Evolutionary conservation across 2,797 vertebrate genomes (phyloP).

Genomic region (Xerus rutilus): DNA sequence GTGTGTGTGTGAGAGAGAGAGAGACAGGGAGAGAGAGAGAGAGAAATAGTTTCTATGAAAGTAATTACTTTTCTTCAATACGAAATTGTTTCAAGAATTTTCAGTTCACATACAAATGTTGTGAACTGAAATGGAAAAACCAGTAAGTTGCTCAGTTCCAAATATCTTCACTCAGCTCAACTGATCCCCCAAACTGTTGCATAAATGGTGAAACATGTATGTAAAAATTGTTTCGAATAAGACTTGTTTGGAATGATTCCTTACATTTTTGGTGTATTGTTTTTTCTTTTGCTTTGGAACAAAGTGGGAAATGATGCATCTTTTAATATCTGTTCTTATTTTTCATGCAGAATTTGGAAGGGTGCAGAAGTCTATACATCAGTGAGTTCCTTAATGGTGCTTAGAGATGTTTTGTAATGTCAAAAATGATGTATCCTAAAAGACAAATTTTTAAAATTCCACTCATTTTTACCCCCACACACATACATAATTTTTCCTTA

Average conservation of each 20-base stretch:
- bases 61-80: constrained; percentile 62
- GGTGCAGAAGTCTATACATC: neutral
- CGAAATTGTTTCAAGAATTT: constrained; percentile 18
- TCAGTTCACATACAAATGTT: constrained; percentile 5
- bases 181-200: neutral
- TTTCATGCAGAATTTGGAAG: neutral
- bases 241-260: constrained; percentile 20
- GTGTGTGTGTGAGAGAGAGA: neutral
- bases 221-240: constrained; percentile 23
- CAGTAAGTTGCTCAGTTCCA: constrained; percentile 36
- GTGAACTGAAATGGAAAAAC: constrained; percentile 46
- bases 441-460: neutral
- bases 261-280: neutral
- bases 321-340: constrained; percentile 22
- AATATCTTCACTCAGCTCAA: constrained; percentile 42
- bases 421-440: neutral
- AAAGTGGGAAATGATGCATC: neutral
- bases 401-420: neutral
- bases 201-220: neutral
- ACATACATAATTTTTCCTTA: neutral
- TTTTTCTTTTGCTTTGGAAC: neutral
- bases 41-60: neutral
- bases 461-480: neutral
- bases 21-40: too few species aligned
- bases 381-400: neutral